Evolutionary conservation across 2,797 vertebrate species (phyloP), one percentile per base, ranked within the genome.

Genomic region (Acipenser transmontanus): DNA sequence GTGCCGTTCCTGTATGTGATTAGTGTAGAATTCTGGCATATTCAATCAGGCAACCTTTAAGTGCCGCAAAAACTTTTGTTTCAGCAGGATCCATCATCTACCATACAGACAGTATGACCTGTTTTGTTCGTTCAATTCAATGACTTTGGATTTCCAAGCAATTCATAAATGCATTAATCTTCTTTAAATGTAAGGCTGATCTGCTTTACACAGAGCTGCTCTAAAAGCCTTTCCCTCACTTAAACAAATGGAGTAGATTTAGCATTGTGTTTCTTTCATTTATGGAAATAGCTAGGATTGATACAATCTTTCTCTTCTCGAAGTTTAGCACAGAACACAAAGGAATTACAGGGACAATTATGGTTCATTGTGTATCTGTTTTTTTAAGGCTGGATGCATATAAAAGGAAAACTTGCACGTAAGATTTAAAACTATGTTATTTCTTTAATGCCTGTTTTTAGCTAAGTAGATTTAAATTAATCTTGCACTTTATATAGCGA

Each of bases 121-220:
- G 71, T 78, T 85, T 76, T 64, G 0, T 81, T 81, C 17, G 1
- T 17, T 17, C 75, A 74, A 71, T 82, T 82, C 83, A 77, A 66
- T 75, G 85, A 81, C 82, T 85, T 83, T 87, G 70, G 80, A 76
- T 86, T 85, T 83, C 78, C 78, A 82, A 78, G 82, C 82, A 88
- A 87, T 87, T 88, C 85, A 86, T 80, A 83, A 89, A 89, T 77
- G 77, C 83, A 78, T 81, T 91, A 89, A 91, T 93, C 89, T 88
- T 87, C 86, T 93, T 89, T 17, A 17, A 77, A 77, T 75, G 71
- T 75, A 71, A 80, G 74, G 84, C 83, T 89, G 74, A 84, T 81
- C 75, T 72, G 75, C 17, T 17, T 1, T 17, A 17, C 17, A 17
- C 17, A 17, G 1, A 17, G 17, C 17, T 1, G 17, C 72, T 74